phyloP scores from a whole-genome alignment of 2,113 vertebrate species.

The Cyanistes caeruleus region DNA sequence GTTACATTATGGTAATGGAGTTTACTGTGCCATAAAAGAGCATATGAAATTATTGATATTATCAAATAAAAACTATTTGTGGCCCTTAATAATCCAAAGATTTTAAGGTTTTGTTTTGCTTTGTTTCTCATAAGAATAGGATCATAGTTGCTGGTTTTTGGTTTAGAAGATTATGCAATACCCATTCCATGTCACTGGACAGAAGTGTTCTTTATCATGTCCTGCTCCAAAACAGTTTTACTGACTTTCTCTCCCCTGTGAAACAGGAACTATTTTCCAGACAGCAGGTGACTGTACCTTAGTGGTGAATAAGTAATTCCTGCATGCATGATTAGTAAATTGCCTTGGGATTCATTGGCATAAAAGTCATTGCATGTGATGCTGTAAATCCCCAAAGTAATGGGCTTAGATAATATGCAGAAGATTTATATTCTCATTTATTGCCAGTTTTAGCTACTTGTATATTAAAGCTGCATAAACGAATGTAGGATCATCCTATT shows the following conservation, averaged over 20 bases:
- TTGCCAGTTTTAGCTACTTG: conserved; percentile 14
- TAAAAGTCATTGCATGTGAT: conserved; percentile 22
- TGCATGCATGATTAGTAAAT: neutral
- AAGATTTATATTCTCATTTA: conserved; percentile 52
- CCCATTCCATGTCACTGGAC: neutral
- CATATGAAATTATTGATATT: neutral
- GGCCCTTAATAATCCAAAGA: neutral
- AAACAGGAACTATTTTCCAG: conserved; percentile 21
- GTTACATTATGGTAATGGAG: neutral
- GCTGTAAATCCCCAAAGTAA: conserved; percentile 45
- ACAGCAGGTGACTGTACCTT: conserved; percentile 1
- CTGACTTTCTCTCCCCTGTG: neutral
- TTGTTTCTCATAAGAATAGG: neutral
- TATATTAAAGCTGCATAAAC: conserved; percentile 41
- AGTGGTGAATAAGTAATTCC: conserved; percentile 19
- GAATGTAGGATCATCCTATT: neutral
- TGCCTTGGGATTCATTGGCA: conserved; percentile 29
- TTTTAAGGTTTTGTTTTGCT: neutral
- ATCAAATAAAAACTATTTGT: neutral
- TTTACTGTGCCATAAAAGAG: neutral
- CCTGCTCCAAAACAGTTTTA: neutral
- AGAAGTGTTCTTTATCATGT: neutral
- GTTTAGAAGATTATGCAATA: neutral
- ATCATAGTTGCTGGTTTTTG: neutral
- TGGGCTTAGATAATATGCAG: conserved; percentile 18